Conservation (phyloP, 1,140 invertebrate genomes). For the Acromyrmex charruanus region DNA sequence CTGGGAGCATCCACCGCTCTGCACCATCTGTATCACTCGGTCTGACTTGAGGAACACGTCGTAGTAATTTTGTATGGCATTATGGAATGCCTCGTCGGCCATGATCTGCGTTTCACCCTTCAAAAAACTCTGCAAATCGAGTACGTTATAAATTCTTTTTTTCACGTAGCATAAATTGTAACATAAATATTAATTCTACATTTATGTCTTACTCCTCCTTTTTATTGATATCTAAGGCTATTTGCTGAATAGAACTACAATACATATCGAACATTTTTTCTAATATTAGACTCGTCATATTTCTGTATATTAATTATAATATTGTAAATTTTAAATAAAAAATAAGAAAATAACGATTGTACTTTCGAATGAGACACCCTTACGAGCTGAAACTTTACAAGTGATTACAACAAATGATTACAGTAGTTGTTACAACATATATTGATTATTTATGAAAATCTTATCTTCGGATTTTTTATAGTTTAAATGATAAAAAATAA, state of each 20-base stretch:
- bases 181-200: background rate
- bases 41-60: constrained; percentile 99
- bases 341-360: too few species aligned
- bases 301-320: background rate
- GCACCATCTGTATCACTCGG: constrained; percentile 97
- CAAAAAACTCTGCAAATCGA: constrained; percentile 91
- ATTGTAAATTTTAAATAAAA: background rate
- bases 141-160: background rate
- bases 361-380: too few species aligned
- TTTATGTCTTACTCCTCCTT: background rate
- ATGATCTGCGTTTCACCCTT: constrained; percentile 99
- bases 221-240: background rate
- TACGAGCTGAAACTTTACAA: too few species aligned
- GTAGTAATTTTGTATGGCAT: constrained; percentile 98
- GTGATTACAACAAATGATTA: too few species aligned
- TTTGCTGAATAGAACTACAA: background rate
- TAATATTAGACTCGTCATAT: background rate
- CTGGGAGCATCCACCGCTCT: constrained; percentile 98
- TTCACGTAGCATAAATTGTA: background rate
- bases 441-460: too few species aligned
- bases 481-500: too few species aligned
- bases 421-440: too few species aligned
- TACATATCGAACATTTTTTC: background rate
- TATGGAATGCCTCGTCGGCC: constrained; percentile 99
- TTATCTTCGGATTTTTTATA: too few species aligned